Percentiles rank a stretch among this genome's conserved stretches.
These are phyloP conservation scores for Plodia interpunctella DNA, from an alignment of 1,140 invertebrate species.

Conservation along the genomic window DNA sequence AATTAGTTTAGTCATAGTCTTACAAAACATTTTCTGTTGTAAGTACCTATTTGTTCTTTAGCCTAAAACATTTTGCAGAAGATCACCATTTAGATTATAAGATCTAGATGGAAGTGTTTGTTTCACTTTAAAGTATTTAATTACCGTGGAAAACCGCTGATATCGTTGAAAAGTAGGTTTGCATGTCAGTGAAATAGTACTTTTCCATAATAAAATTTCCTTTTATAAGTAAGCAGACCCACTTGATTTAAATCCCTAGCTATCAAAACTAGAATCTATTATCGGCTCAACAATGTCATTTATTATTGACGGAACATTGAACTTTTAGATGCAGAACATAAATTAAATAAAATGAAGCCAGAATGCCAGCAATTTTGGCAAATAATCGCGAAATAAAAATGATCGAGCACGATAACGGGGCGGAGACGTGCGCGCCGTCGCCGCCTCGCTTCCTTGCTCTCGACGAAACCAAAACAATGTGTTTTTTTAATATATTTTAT, in stretches of 20 bases:
- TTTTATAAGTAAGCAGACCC: no score
- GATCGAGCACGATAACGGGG: conserved; percentile 29
- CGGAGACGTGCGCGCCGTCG: conserved; percentile 30
- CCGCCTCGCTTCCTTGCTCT: conserved; percentile 16
- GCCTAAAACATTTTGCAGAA: conserved; percentile 13
- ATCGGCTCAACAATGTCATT: no score
- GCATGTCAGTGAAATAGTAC: background rate
- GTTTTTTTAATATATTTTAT: background rate
- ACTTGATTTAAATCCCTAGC: no score
- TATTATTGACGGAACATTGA: background rate
- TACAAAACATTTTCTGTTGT: conserved; percentile 1
- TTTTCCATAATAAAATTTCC: background rate
- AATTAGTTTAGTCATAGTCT: background rate
- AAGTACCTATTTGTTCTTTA: background rate
- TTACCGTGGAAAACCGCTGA: background rate
- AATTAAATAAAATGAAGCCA: background rate
- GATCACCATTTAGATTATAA: conserved; percentile 22
- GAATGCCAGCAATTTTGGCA: conserved; percentile 16
- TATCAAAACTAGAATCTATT: no score
- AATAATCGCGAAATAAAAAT: conserved; percentile 25
- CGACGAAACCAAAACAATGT: conserved; percentile 23
- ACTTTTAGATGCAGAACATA: background rate
- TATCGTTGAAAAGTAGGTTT: background rate
- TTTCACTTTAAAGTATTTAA: background rate
- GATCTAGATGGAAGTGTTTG: background rate